Evolutionary conservation across 2,888 invertebrate genomes (phyloP).

Genomic region (Melieria crassipennis): DNA sequence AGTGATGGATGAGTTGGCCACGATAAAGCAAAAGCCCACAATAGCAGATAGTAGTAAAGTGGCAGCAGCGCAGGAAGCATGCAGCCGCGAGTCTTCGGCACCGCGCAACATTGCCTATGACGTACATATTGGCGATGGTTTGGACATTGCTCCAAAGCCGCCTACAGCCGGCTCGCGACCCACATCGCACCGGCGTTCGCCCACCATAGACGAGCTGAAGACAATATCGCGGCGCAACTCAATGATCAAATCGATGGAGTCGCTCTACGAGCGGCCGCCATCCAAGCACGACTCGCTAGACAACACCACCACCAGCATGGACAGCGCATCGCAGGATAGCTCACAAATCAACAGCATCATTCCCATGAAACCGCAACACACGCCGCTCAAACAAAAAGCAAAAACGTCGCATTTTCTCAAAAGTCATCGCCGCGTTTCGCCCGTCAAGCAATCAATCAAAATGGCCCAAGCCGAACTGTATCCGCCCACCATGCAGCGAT

Average conservation of each 20-base stretch:
- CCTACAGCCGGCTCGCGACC: conserved; percentile 35
- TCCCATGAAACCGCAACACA: conserved; percentile 46
- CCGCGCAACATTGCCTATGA: conserved; percentile 10
- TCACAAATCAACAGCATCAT: conserved; percentile 46
- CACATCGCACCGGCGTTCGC: conserved; percentile 41
- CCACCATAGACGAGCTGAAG: conserved; percentile 50
- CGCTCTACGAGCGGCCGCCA: conserved; percentile 52
- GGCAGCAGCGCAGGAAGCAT: background rate
- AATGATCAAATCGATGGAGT: conserved; percentile 56
- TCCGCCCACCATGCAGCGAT: conserved; percentile 66
- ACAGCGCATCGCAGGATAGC: conserved; percentile 55
- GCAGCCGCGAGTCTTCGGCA: background rate
- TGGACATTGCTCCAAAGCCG: conserved; percentile 3
- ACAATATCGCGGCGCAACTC: conserved; percentile 49
- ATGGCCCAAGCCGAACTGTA: conserved; percentile 48
- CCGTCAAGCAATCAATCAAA: conserved; percentile 59
- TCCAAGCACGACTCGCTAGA: conserved; percentile 49
- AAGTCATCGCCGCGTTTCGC: conserved; percentile 58
- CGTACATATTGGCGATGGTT: conserved; percentile 16
- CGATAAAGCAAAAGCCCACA: background rate
- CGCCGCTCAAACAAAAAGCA: conserved; percentile 59
- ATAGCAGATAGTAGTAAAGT: conserved; percentile 2
- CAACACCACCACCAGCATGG: conserved; percentile 53
- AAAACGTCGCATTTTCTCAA: conserved; percentile 61
- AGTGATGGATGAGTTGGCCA: conserved; percentile 45